Base-by-base conservation (phyloP, 2,797 vertebrate genomes). In the Sebastolobus alascanus region DNA sequence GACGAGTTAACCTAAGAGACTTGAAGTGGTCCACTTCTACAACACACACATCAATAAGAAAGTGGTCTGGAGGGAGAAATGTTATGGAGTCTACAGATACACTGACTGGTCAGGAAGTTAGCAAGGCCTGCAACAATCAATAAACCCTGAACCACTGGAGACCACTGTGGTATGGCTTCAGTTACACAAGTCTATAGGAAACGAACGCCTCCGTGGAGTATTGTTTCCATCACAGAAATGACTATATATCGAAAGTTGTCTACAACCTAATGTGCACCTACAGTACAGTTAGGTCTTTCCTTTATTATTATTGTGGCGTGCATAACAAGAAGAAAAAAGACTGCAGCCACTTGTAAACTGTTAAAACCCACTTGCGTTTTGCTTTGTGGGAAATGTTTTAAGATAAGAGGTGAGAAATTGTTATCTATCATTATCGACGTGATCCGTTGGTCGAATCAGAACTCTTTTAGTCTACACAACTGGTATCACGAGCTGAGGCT, bases 101-200 rank as follows among this genome's bases (percentile, higher is more conserved):
- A 79, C 80, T 70, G 77, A 71, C 77, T 80, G 87, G 86, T 85
- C 84, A 79, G 79, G 82, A 88, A 87, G 88, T 84, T 77, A 84
- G 83, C 46, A 12, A 69, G 59, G 76, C 69, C 73, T 69, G 73
- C 43, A 84, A 61, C 71, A 38, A 93, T 93, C 93, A 77, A 93
- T 93, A 85, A 46, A 70, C 22, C 40, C 69, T 66, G 69, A 31
- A 83, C 87, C 88, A 68, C 86, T 70, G 72, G 83, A 89, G 88
- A 83, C 67, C 69, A 50, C 77, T 72, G 83, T 46, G 76, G 78
- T 54, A 58, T 8, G 77, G 79, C 80, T 87, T 68, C 78, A 73
- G 80, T 88, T 85, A 80, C 84, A 84, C 66, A 56, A 37, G 67
- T 68, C 31, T 52, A 76, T 43, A 80, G 52, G 60, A 75, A 68